Evolutionary conservation across 2,888 invertebrate species (phyloP).

Genomic region (Leptopterna dolabrata): DNA sequence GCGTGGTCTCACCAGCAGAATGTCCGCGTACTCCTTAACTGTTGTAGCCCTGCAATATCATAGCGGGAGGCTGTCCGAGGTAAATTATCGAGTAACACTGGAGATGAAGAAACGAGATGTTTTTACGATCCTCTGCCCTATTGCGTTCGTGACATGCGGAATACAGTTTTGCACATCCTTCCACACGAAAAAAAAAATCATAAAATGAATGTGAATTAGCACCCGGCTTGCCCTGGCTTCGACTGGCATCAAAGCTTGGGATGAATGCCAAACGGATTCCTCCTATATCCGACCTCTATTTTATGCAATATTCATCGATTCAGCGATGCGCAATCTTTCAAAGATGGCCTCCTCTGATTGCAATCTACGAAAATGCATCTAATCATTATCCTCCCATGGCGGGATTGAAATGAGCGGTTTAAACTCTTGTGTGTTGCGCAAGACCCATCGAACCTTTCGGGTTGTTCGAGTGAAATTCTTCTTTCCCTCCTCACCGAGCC

Average conservation of each 20-base stretch:
- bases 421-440: slow-evolving; percentile 1
- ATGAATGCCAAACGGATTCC: not conserved
- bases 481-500: not conserved
- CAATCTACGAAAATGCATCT: not conserved
- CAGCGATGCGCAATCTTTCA: not conserved
- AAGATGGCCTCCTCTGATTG: not conserved
- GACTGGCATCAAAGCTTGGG: not conserved
- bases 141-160: slow-evolving; percentile 15
- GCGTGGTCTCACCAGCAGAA: not conserved
- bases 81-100: not conserved
- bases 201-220: slow-evolving; percentile 35
- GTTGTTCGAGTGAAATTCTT: not conserved
- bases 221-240: not conserved
- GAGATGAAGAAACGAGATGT: slow-evolving; percentile 20
- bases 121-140: slow-evolving; percentile 2
- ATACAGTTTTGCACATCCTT: slow-evolving; percentile 8
- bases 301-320: not conserved
- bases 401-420: slow-evolving; percentile 1
- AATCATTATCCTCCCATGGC: slow-evolving; percentile 1
- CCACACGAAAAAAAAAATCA: not conserved
- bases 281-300: not conserved
- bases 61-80: not conserved
- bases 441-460: not conserved
- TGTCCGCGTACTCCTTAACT: not conserved
- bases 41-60: not conserved